Base-by-base conservation (phyloP, 2,888 invertebrate species). In the Blera fallax region DNA sequence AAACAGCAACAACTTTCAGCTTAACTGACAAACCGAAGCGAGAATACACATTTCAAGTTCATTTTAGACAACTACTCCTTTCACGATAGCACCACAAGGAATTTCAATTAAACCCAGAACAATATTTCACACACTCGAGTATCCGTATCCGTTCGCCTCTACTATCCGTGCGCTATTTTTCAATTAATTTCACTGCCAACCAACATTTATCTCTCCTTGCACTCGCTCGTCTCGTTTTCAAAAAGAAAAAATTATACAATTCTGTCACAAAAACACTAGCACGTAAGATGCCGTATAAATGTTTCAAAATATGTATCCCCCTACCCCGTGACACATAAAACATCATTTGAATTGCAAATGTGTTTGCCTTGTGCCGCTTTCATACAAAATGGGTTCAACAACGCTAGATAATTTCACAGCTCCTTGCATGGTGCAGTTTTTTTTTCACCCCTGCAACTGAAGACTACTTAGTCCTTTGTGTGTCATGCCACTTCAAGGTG, bases 401-500 rank as follows among this genome's bases (percentile, higher is more conserved):
- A 14, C 18, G 50, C 50, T 16, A 18, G 48, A 21, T 48, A 10
- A 48, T 48, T 48, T 29, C 14, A n/a, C 3, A 29, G 52, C 27
- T 18, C 56, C 10, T 16, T 37, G 37, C 34, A 32, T 18, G 10
- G 11, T 32, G 21, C 18, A 14, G 5, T 34, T 58, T 21, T 21
- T 5, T 58, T 16, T 0, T 37, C 56, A 54, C 16, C 34, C 34
- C 34, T 34, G 56, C 34, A 34, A 34, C 56, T 34, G 34, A 37
- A 18, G 21, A 34, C 18, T 37, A 18, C 56, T 58, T 34, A 37
- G 4, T 34, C 8, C 29, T 58, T 58, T 34, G 7, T 58, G 54
- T 74, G 64, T 74, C 64, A 54, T 32, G 32, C 11, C 34, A 56
- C 73, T 74, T 74, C 7, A 45, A 24, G 58, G 40, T 14, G 34